Conservation (phyloP, 2,113 vertebrate genomes). For the Numenius arquata region DNA sequence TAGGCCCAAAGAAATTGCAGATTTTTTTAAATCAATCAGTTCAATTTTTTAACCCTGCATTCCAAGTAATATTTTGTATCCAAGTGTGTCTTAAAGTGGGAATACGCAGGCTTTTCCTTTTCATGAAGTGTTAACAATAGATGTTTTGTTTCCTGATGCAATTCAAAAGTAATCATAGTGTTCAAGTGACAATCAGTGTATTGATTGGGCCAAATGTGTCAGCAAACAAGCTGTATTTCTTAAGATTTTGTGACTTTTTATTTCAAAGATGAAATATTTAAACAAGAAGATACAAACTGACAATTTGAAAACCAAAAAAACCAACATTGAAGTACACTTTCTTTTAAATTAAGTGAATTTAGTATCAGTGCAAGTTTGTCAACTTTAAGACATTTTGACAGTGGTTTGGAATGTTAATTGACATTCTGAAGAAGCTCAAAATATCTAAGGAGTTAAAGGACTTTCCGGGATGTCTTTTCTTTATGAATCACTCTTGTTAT, state of each 20-base stretch:
- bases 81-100: not conserved
- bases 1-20: not conserved
- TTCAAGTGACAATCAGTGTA: not conserved
- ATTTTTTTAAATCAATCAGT: fast-evolving
- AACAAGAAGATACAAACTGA: not conserved
- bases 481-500: not conserved
- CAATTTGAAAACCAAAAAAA: not conserved
- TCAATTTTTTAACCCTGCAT: not conserved
- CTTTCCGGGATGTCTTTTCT: not conserved
- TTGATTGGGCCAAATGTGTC: not conserved
- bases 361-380: not conserved
- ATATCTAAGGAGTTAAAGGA: not conserved
- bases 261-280: not conserved
- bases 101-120: not conserved
- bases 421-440: not conserved
- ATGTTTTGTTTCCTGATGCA: not conserved
- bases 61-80: not conserved
- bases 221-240: not conserved
- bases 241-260: not conserved
- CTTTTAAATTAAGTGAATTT: not conserved
- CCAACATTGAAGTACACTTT: not conserved
- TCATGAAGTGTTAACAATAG: not conserved
- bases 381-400: not conserved
- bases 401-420: not conserved
- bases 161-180: not conserved